These are phyloP conservation scores for Epirrhoe tristata DNA, from an alignment of 2,888 invertebrate species.

Conservation along the genomic window DNA sequence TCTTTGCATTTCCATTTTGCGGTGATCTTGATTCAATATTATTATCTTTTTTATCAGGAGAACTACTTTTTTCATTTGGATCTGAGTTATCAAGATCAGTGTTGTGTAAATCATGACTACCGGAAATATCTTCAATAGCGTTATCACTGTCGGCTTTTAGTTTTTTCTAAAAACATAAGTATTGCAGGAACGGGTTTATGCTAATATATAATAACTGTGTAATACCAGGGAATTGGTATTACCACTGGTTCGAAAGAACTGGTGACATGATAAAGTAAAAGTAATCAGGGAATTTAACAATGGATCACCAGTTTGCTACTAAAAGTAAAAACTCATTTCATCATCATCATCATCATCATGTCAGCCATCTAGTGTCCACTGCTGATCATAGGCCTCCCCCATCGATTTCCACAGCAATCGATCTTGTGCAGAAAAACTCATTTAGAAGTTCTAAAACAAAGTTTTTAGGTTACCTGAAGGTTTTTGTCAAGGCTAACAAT, in stretches of 20 bases:
- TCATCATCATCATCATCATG: too few species aligned
- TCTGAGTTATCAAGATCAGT: constrained; percentile 5
- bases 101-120: background rate
- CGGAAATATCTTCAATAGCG: constrained; percentile 13
- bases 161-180: constrained; percentile 57
- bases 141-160: constrained; percentile 40
- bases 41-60: constrained; percentile 5
- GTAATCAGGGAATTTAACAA: background rate
- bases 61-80: constrained; percentile 2
- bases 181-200: background rate
- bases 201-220: background rate
- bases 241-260: too few species aligned
- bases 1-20: constrained; percentile 15
- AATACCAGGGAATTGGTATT: too few species aligned
- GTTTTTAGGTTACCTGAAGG: too few species aligned
- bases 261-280: background rate
- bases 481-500: too few species aligned
- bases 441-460: too few species aligned
- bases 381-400: too few species aligned
- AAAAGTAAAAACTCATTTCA: too few species aligned
- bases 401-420: too few species aligned
- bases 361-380: too few species aligned
- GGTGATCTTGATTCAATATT: constrained; percentile 3
- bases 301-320: background rate
- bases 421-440: too few species aligned